Conservation (phyloP, 2,113 vertebrate species). For the Probosciger aterrimus region DNA sequence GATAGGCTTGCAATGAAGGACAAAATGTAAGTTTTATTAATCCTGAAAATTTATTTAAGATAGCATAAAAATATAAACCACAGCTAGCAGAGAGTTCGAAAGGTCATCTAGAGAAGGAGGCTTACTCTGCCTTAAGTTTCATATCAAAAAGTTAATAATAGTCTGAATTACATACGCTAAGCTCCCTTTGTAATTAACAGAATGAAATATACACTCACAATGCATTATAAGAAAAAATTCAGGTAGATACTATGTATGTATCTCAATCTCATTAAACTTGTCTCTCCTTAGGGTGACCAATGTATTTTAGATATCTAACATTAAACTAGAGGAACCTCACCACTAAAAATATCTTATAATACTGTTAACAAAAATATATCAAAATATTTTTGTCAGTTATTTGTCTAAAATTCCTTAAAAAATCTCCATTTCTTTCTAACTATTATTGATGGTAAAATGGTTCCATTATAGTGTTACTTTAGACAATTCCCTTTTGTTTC, state of each 20-base stretch:
- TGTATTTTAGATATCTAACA: not conserved
- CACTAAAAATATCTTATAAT: not conserved
- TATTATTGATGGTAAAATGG: not conserved
- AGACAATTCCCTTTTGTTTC: not conserved
- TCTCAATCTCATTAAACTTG: not conserved
- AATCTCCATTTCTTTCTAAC: not conserved
- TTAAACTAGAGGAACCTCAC: not conserved
- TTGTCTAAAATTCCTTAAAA: not conserved
- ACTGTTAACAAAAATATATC: not conserved
- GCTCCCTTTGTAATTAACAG: not conserved
- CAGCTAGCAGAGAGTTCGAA: not conserved
- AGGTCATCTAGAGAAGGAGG: not conserved
- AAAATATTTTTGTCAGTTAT: not conserved
- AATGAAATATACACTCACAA: not conserved
- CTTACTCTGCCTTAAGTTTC: not conserved
- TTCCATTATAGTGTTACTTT: not conserved
- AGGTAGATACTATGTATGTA: no score
- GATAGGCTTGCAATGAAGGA: not conserved
- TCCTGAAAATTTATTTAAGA: not conserved
- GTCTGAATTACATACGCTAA: not conserved
- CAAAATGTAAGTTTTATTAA: not conserved
- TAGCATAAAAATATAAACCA: not conserved
- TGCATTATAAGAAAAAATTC: not conserved
- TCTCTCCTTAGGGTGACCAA: not conserved
- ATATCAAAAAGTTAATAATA: not conserved